Evolutionary conservation across 2,888 invertebrate species (phyloP), one percentile per base, ranked within the genome.

Genomic region (Mimumesa dahlbomi): DNA sequence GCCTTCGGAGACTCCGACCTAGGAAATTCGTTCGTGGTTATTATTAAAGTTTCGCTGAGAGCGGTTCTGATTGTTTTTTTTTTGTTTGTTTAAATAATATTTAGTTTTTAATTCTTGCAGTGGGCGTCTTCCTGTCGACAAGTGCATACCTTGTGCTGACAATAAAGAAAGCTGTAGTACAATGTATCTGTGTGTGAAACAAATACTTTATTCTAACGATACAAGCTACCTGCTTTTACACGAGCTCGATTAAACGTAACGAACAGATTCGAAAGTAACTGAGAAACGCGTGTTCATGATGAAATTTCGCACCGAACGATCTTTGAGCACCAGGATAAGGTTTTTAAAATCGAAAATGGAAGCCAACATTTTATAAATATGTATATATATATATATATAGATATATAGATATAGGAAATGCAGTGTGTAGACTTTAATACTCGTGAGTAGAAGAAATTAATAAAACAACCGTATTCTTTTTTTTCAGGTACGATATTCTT

Each of bases 1-100:
- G 82, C 79, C 80, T 89, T 89, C 9, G 89, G 89, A 36, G 89
- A 88, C 79, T 89, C 89, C 68, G 89, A 89, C 79, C 89, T 89
- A 86, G 77, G 79, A 61, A 84, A 82, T 68, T 73, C 75, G 18
- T 57, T 66, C 19, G 11, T 36, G 43, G 13, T 77, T 71, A 77
- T 66, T 61, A 43, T 19, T 49, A 49, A 21, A 43, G 58, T 62
- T 49, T 63, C 59, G 22, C 56, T 9, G 16, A 29, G 7, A 21
- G 25, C 16, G n/a, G 4, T 9, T 29, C 14, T 45, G 19, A 50
- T 46, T 58, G 25, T 70, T 42, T 59, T 52, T 57, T 57, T 74
- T 38, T 70, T 63, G 18, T 53, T 52, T 65, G 57, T 57, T 63
- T 58, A 63, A 79, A 71, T 72, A 46, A 77, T 69, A 74, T 73